A percentile compares a stretch with the other conserved stretches of the same genome.
These are phyloP conservation scores for Epinotia ramella DNA, from an alignment of 2,888 invertebrate genomes.

Conservation along the genomic window DNA sequence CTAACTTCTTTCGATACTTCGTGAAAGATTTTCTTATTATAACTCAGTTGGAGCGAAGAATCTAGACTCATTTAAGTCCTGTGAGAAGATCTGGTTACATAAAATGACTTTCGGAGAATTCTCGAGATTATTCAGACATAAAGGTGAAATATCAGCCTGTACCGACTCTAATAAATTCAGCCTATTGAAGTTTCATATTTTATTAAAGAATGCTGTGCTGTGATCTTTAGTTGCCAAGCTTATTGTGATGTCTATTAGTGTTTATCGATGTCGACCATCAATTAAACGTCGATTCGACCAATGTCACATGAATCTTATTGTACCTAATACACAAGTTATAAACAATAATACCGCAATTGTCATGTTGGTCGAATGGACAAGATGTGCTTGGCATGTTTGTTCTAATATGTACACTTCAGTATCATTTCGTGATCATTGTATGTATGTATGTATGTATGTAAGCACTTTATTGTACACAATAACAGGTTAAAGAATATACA, in stretches of 20 bases:
- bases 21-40: too few relatives aligned
- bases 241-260: background rate
- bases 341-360: background rate
- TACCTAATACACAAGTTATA: background rate
- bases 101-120: too few relatives aligned
- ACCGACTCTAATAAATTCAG: background rate
- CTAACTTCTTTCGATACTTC: too few relatives aligned
- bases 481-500: too few relatives aligned
- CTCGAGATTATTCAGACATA: too few relatives aligned
- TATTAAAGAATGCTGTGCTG: background rate
- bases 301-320: background rate
- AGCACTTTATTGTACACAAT: too few relatives aligned
- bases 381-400: background rate
- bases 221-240: background rate
- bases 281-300: background rate
- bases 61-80: too few relatives aligned
- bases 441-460: too few relatives aligned
- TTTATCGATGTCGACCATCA: conserved; percentile 1
- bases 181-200: background rate
- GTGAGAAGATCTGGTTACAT: too few relatives aligned
- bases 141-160: too few relatives aligned
- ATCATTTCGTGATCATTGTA: background rate
- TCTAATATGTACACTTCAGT: background rate
- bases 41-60: too few relatives aligned
- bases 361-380: background rate